phyloP scores from a whole-genome alignment of 2,888 invertebrate genomes.

The Xestia c-nigrum region DNA sequence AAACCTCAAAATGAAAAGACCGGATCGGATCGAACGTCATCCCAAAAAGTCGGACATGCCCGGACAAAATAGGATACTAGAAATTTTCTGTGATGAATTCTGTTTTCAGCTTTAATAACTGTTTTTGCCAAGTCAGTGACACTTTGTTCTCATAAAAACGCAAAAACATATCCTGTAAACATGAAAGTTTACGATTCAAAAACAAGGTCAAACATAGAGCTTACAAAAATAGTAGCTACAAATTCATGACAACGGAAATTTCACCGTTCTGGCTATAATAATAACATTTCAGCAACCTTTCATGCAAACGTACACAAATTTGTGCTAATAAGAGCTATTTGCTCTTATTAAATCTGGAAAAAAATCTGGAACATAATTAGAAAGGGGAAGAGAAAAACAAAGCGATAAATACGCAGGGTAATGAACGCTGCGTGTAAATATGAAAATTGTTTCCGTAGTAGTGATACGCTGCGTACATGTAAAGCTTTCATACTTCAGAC shows the following conservation, averaged over 20 bases:
- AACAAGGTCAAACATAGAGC: slow-evolving; percentile 25
- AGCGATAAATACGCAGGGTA: slow-evolving; percentile 32
- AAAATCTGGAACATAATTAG: slow-evolving; percentile 15
- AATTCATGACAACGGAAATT: slow-evolving; percentile 10
- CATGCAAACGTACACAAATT: slow-evolving; percentile 2
- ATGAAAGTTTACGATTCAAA: slow-evolving; percentile 11
- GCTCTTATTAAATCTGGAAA: slow-evolving; percentile 6
- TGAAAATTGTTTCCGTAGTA: slow-evolving; percentile 59
- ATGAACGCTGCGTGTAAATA: slow-evolving; percentile 50
- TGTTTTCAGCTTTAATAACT: neutral
- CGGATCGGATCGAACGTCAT: neutral
- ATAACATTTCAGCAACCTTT: slow-evolving; percentile 28
- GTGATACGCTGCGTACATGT: slow-evolving; percentile 43
- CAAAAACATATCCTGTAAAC: slow-evolving; percentile 23
- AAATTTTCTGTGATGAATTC: slow-evolving; percentile 8
- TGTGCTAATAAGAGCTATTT: slow-evolving; percentile 31
- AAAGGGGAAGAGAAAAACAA: slow-evolving; percentile 26
- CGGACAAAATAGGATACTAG: neutral
- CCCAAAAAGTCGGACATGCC: neutral
- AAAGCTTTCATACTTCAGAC: slow-evolving; percentile 65
- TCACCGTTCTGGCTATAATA: neutral
- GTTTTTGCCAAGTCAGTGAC: slow-evolving; percentile 12
- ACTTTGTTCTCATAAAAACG: slow-evolving; percentile 1
- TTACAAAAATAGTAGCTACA: slow-evolving; percentile 34
- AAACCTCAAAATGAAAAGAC: too few species aligned